phyloP scores from a whole-genome alignment of 2,888 invertebrate genomes.

The Ferrisia virgata region DNA sequence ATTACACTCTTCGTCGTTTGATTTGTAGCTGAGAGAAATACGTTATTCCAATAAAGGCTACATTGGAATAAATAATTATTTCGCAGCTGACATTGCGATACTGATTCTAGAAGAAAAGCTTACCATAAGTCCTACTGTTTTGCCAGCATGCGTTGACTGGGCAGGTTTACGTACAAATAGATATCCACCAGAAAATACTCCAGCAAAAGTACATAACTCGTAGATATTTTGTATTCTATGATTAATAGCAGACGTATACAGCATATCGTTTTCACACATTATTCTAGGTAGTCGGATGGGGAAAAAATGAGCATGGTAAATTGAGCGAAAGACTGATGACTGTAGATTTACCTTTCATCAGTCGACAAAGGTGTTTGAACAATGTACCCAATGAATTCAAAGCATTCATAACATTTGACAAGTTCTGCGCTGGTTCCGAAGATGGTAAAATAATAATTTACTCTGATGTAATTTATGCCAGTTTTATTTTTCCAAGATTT shows the following conservation, averaged over 20 bases:
- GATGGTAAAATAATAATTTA: constrained; percentile 46
- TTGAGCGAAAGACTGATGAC: constrained; percentile 47
- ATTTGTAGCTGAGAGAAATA: background rate
- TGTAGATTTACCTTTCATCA: constrained; percentile 48
- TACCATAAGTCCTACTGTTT: constrained; percentile 43
- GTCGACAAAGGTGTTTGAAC: constrained; percentile 47
- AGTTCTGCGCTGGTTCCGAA: constrained; percentile 49
- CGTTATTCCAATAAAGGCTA: constrained; percentile 37
- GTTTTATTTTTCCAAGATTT: background rate
- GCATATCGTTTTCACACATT: no score
- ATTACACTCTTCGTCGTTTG: background rate
- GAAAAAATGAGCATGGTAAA: constrained; percentile 47
- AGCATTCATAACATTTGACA: constrained; percentile 49
- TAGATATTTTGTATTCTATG: no score
- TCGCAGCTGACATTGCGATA: constrained; percentile 48
- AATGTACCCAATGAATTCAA: constrained; percentile 47
- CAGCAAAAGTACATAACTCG: constrained; percentile 47
- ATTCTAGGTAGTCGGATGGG: constrained; percentile 50
- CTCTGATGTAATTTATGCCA: background rate
- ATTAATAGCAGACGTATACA: no score
- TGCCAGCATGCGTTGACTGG: constrained; percentile 48
- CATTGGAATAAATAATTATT: constrained; percentile 42
- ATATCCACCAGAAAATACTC: constrained; percentile 33
- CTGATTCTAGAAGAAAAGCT: constrained; percentile 46
- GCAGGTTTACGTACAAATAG: background rate